These are phyloP conservation scores for Orthonyx spaldingii DNA, from an alignment of 2,113 vertebrate species.

Conservation along the genomic window DNA sequence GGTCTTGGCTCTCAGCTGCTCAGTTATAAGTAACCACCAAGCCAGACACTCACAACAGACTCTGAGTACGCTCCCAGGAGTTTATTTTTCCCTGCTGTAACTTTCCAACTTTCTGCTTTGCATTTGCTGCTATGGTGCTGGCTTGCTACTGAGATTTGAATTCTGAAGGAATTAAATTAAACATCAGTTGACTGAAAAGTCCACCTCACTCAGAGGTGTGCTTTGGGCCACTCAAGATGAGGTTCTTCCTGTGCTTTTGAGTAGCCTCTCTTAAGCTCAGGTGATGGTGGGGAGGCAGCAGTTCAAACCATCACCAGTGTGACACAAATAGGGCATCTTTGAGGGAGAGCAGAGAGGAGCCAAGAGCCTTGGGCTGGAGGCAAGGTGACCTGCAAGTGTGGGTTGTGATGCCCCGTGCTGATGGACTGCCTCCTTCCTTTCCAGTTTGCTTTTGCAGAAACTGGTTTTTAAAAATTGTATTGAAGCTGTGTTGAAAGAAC, in stretches of 20 bases:
- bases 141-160: background rate
- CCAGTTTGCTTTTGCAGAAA: background rate
- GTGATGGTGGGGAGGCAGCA: background rate
- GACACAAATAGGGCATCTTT: background rate
- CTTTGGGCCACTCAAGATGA: background rate
- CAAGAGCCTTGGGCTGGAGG: background rate
- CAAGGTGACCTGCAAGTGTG: accelerated
- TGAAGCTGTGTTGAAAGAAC: background rate
- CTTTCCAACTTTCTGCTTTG: background rate
- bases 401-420: background rate
- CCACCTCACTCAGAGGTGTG: background rate
- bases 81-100: background rate
- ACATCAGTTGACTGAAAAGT: background rate
- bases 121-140: background rate
- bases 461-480: accelerated
- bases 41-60: background rate
- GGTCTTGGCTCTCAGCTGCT: background rate
- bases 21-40: background rate
- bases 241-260: background rate
- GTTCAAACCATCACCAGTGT: background rate
- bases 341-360: background rate
- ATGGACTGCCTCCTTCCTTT: background rate
- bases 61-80: background rate
- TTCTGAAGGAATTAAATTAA: background rate
- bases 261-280: background rate